Evolutionary conservation across 2,113 vertebrate genomes (phyloP), one percentile per base, ranked within the genome.

Genomic region (Xenopus borealis): DNA sequence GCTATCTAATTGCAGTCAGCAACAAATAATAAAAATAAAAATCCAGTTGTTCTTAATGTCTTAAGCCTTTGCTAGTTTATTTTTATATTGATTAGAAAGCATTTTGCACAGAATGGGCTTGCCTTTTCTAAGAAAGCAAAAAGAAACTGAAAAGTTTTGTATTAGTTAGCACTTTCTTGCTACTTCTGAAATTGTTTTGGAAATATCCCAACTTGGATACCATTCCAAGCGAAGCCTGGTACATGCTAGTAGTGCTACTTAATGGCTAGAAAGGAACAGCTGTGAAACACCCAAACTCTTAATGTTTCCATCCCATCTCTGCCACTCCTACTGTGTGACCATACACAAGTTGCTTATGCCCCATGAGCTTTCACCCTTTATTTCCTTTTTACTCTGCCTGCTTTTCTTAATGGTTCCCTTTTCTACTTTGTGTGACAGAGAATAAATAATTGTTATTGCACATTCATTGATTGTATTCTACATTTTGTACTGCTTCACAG

Each of bases 301-400:
- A 16, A 68, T 18, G 55, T 40, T 75, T 59, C 65, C 40, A 61
- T 8, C 17, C 55, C 44, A 58, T 62, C 72, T 61, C 64, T 62
- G 65, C 65, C 72, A 75, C 65, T 75, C 72, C 72, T 68, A 75
- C 72, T 75, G 72, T 75, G 72, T 75, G 72, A 75, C 72, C 72
- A 75, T 67, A 62, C 19, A 47, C 11, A 30, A 23, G 64, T 30
- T 23, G 16, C 72, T 44, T 45, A 62, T 62, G 27, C 53, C 64
- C 46, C 12, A 16, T 30, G 44, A 57, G 11, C 72, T 44, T 65
- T 46, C 53, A 66, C 40, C n/a, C 65, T 75, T 75, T 68, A 68
- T 68, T 45, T 67, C 64, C 27, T 8, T 30, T 19, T 58, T 53
- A 53, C 30, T 45, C 64, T 67, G 40, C 14, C 33, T 66, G 52